Base-by-base conservation (phyloP, 2,113 vertebrate genomes). In the Tetrax tetrax region DNA sequence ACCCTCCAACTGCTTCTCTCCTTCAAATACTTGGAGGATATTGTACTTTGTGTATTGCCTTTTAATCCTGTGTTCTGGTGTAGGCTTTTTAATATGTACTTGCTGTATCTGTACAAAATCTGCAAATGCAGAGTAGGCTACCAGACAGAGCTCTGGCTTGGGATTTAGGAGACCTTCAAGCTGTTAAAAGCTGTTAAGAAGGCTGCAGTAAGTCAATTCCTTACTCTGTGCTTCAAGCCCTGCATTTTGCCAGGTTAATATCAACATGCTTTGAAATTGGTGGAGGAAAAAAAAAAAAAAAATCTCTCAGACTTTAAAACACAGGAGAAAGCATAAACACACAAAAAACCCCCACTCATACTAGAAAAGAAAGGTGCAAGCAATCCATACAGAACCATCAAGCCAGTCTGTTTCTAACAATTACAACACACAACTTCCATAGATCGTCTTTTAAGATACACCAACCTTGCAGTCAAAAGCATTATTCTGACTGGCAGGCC, bases 1-100 rank as follows among this genome's bases (percentile, higher is more conserved):
- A 96, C 87, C 94, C 95, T 97, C 94, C 95, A 97, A 97, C 94
- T 95, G 95, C 93, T 94, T 96, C 87, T 65, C 64, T 92, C 64
- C 89, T 95, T 84, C 77, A 87, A 43, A 95, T 75, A 37, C 94
- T 94, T 92, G 93, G 91, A 96, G 89, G 80, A 96, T 95, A 91
- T 94, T 96, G 89, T 89, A 75, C 83, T 87, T 74, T 24, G 2
- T 37, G 7, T 91, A 87, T 87, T 29, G 19, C 87, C 89, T 74
- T 84, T 87, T 96, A 97, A 97, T 96, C 94, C 91, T 87, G 69
- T 84, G 93, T 94, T 97, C 94, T 95, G 93, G 51, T 78, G 77
- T 18, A 96, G 79, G 87, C 69, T 96, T 92, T 96, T 96, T 94
- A 92, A 95, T 95, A 91, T 63, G 84, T 81, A 56, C 93, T 95